A percentile compares a stretch with the other conserved stretches of the same genome.
Conservation (phyloP, 2,888 invertebrate species). For the Mesorhabditis belari region DNA sequence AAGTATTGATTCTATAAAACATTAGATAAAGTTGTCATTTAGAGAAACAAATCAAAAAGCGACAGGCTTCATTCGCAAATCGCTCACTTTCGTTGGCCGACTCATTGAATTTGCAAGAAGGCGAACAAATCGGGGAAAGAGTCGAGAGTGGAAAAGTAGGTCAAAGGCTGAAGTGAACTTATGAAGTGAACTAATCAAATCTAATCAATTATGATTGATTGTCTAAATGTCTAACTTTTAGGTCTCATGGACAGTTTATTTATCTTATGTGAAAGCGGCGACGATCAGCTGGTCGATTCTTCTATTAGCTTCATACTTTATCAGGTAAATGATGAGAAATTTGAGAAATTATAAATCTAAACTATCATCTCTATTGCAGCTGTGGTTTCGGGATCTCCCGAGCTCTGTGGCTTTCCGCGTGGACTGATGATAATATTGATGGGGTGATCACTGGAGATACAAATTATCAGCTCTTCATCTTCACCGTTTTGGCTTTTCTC, state of each 20-base stretch:
- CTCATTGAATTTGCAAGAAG: too few relatives aligned
- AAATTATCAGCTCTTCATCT: not conserved
- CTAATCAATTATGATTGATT: too few relatives aligned
- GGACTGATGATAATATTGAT: constrained; percentile 20
- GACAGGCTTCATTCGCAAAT: too few relatives aligned
- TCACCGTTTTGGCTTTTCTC: not conserved
- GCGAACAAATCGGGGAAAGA: too few relatives aligned
- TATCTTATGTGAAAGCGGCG: not conserved
- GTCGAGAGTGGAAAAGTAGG: not conserved
- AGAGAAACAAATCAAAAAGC: too few relatives aligned
- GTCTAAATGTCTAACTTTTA: too few relatives aligned
- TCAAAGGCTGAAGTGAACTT: too few relatives aligned
- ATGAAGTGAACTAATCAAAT: too few relatives aligned
- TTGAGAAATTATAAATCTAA: not conserved
- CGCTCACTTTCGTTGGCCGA: too few relatives aligned
- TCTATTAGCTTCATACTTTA: not conserved
- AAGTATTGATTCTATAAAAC: too few relatives aligned
- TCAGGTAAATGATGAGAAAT: not conserved
- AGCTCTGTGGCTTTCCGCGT: constrained; percentile 21
- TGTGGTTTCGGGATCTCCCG: constrained; percentile 2
- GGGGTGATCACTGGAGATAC: not conserved
- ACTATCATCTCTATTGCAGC: not conserved
- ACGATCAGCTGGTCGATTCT: not conserved
- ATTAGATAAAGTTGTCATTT: too few relatives aligned
- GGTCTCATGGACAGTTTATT: not conserved